Base-by-base conservation (phyloP, 2,888 invertebrate genomes). In the Empis livida region DNA sequence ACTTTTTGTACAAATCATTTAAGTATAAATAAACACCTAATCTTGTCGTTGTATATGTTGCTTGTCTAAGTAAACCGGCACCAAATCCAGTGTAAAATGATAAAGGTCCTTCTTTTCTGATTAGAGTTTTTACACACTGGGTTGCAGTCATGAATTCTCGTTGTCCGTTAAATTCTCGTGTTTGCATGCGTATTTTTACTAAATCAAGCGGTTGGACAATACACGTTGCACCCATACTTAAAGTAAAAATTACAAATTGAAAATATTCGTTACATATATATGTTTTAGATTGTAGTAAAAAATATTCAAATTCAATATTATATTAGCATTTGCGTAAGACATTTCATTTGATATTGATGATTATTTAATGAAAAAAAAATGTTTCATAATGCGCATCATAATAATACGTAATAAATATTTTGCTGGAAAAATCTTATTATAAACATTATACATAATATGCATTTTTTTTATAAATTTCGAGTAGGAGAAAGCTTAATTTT, bases 151-250 rank as follows among this genome's bases (percentile, higher is more conserved):
- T 80, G 60, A 82, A 80, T 62, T 84, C 82, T 61, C 78, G 80
- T 11, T 74, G 73, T 43, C 69, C 74, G 1, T 82, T 82, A 15
- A 79, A 80, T 2, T 89, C 91, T 55, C 87, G 85, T 51, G 99
- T 72, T 73, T 99, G 99, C 96, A 99, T 97, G 40, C 99, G 78
- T 57, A 93, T 97, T 71, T 99, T 99, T 30, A 99, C 83, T 56
- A 99, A 73, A 73, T 99, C 99, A 56, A 99, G 70, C 0, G 99
- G 99, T 65, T 99, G 99, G 1, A 99, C 97, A 55, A 97, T 83
- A 55, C 80, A 77, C 14, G 97, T 97, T 11, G 96, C 97, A 20
- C 80, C 84, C 93, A 97, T 97, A 49, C 95, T 95, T 5, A 20
- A 54, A 20, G 3, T 20, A 5, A 20, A 20, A 20, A 5, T 20